Percentiles rank a stretch among this genome's conserved stretches.
Evolutionary conservation across 2,888 invertebrate genomes (phyloP).

Genomic region (Tillus elongatus): DNA sequence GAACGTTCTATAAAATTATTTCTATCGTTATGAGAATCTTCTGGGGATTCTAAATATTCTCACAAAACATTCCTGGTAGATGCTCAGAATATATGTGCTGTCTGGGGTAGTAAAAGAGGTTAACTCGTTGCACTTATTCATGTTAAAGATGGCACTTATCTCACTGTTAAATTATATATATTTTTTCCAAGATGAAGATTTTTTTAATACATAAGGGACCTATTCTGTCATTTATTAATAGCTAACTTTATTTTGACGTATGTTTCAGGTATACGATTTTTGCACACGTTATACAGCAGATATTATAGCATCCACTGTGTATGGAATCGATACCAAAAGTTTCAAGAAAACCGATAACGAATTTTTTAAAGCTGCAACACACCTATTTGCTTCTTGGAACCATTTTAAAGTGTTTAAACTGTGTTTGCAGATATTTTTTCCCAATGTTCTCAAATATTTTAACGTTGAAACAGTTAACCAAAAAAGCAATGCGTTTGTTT

Average conservation of each 20-base stretch:
- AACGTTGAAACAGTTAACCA: slow-evolving; percentile 13
- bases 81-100: no score
- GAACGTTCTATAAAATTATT: no score
- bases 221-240: no score
- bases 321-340: slow-evolving; percentile 18
- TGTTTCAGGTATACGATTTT: slow-evolving; percentile 16
- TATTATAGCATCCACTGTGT: slow-evolving; percentile 17
- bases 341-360: slow-evolving; percentile 16
- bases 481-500: slow-evolving; percentile 30
- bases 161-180: no score
- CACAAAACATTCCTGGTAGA: no score
- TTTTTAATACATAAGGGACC: no score
- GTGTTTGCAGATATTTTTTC: slow-evolving; percentile 15
- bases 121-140: no score
- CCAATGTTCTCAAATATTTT: slow-evolving; percentile 13
- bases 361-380: slow-evolving; percentile 13
- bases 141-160: no score
- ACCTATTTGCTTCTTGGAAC: slow-evolving; percentile 9
- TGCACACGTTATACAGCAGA: slow-evolving; percentile 16
- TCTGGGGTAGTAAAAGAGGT: no score
- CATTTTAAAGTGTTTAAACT: slow-evolving; percentile 10
- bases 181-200: no score
- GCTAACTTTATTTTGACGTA: background rate
- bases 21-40: no score
- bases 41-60: no score